phyloP scores from a whole-genome alignment of 2,888 invertebrate genomes.

The Eupeodes latifasciatus region DNA sequence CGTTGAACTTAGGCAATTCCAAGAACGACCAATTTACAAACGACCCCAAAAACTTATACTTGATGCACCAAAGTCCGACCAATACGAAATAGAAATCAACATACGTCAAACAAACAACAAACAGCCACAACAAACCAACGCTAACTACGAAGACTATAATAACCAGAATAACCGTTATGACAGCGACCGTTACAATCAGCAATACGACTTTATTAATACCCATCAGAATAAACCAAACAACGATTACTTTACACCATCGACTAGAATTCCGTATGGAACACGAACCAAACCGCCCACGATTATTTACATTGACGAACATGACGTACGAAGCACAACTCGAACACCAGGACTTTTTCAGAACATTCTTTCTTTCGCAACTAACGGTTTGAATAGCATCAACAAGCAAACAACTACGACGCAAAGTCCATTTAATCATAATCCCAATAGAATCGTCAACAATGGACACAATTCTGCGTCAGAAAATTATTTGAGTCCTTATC shows the following conservation, averaged over 20 bases:
- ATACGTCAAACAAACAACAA: constrained; percentile 82
- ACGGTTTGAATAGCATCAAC: constrained; percentile 74
- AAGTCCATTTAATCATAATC: constrained; percentile 70
- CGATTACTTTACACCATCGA: constrained; percentile 41
- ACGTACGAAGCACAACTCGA: constrained; percentile 78
- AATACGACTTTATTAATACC: constrained; percentile 52
- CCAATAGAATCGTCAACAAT: constrained; percentile 49
- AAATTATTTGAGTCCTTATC: constrained; percentile 32
- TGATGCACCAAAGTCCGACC: constrained; percentile 80
- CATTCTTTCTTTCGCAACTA: constrained; percentile 80
- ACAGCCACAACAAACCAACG: constrained; percentile 68
- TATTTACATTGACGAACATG: constrained; percentile 82
- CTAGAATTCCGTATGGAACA: constrained; percentile 54
- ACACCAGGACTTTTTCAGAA: constrained; percentile 81
- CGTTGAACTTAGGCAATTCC: constrained; percentile 80
- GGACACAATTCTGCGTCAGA: constrained; percentile 36
- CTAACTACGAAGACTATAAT: constrained; percentile 77
- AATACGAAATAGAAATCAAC: constrained; percentile 84
- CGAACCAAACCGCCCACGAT: constrained; percentile 83
- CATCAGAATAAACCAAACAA: constrained; percentile 4
- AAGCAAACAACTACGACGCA: constrained; percentile 42
- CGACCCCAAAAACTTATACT: constrained; percentile 81
- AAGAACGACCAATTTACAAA: constrained; percentile 78
- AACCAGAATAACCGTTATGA: constrained; percentile 79
- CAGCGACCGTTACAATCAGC: constrained; percentile 77